Evolutionary conservation across 2,113 vertebrate genomes (phyloP).

Genomic region (Labeo catla): DNA sequence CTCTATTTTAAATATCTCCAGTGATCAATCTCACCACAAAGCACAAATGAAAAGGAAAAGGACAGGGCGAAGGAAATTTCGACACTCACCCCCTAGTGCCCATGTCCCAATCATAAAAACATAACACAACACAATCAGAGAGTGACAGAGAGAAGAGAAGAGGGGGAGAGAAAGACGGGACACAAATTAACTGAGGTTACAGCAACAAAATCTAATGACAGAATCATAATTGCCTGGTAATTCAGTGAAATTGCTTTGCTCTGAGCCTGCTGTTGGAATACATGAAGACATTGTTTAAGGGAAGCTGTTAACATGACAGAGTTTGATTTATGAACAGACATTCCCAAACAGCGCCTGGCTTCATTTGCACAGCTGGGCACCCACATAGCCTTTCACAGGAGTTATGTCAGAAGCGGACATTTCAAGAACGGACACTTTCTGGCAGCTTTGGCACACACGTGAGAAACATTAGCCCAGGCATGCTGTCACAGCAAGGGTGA

Average conservation of each 20-base stretch:
- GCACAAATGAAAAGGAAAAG: background rate
- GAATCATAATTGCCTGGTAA: conserved; percentile 79
- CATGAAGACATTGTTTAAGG: conserved; percentile 74
- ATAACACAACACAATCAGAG: conserved; percentile 1
- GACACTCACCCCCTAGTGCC: conserved; percentile 76
- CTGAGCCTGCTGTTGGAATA: conserved; percentile 61
- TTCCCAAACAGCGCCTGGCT: conserved; percentile 58
- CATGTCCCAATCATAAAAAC: conserved; percentile 14
- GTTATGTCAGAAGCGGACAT: conserved; percentile 44
- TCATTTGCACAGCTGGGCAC: conserved; percentile 77
- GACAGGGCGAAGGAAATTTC: conserved; percentile 19
- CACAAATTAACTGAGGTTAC: conserved; percentile 79
- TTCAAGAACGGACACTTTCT: conserved; percentile 3
- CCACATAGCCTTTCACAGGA: conserved; percentile 42
- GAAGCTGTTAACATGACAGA: conserved; percentile 79
- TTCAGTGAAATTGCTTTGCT: conserved; percentile 74
- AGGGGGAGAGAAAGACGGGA: conserved; percentile 62
- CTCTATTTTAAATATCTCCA: background rate
- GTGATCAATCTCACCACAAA: conserved; percentile 3
- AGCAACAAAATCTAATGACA: conserved; percentile 77
- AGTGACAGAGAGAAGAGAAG: conserved; percentile 52
- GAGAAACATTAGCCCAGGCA: conserved; percentile 47
- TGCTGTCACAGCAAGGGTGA: background rate
- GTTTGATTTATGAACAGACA: conserved; percentile 77
- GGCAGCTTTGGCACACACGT: conserved; percentile 11